Percentiles rank a stretch among this genome's conserved stretches.
phyloP scores from a whole-genome alignment of 2,113 vertebrate genomes.

The Mastomys coucha region DNA sequence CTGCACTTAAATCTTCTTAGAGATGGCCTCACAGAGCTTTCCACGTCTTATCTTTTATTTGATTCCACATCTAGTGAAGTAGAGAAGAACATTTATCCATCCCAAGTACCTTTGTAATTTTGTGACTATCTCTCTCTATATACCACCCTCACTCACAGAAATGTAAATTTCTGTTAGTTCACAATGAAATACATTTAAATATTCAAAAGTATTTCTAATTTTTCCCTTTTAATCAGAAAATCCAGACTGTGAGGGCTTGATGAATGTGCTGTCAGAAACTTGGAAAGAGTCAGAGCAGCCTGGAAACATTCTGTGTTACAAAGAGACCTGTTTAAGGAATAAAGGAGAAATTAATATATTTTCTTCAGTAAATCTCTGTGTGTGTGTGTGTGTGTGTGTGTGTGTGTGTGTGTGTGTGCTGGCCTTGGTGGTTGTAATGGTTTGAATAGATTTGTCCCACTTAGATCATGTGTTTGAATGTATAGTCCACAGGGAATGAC shows the following conservation, averaged over 20 bases:
- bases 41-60: background rate
- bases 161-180: background rate
- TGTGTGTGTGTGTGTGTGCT: too few species aligned
- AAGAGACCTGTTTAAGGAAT: background rate
- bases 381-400: too few species aligned
- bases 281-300: background rate
- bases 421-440: background rate
- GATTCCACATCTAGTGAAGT: background rate
- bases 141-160: background rate
- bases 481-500: too few species aligned
- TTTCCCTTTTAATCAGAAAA: conserved; percentile 9
- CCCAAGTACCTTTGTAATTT: background rate
- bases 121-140: background rate
- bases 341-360: background rate
- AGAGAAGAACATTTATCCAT: background rate
- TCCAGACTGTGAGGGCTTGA: background rate
- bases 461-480: too few species aligned
- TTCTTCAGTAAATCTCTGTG: background rate
- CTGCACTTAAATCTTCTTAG: background rate
- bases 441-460: too few species aligned
- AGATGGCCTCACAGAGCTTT: background rate
- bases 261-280: background rate
- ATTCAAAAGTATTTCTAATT: background rate
- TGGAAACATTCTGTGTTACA: too few species aligned
- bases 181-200: conserved; percentile 1